Percentiles rank a stretch among this genome's conserved stretches.
Conservation (phyloP, 2,113 vertebrate species). For the Sula dactylatra region DNA sequence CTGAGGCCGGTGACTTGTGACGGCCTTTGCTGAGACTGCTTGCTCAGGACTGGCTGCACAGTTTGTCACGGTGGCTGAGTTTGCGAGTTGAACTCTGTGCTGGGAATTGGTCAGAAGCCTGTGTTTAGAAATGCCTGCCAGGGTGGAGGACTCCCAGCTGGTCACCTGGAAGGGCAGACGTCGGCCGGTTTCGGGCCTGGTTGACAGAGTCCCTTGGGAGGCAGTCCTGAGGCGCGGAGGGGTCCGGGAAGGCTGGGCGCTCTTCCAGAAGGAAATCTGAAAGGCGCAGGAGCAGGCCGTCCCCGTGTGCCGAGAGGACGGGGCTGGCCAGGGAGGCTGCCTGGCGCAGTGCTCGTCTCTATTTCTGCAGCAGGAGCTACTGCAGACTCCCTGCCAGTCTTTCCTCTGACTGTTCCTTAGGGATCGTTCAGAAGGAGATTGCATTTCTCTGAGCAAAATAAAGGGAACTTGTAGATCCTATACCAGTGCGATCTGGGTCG, state of each 20-base stretch:
- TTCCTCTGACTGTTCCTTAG: not conserved
- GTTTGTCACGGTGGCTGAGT: not conserved
- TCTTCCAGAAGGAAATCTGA: not conserved
- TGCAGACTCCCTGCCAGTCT: not conserved
- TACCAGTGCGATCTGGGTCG: not conserved
- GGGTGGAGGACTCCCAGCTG: not conserved
- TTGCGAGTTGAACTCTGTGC: not conserved
- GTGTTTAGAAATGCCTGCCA: not conserved
- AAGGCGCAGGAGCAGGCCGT: fast-evolving
- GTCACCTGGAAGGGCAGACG: not conserved
- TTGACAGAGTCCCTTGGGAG: not conserved
- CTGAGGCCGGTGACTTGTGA: not conserved
- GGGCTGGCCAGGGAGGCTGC: not conserved
- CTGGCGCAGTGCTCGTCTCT: fast-evolving
- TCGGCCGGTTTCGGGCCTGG: not conserved
- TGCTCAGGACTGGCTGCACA: too few species aligned
- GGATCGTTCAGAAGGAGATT: not conserved
- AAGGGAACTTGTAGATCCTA: not conserved
- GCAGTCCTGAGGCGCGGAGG: not conserved
- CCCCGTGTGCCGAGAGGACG: not conserved
- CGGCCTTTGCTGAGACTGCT: not conserved
- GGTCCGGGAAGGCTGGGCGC: not conserved
- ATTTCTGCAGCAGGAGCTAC: not conserved
- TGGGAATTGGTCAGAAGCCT: not conserved
- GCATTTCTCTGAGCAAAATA: not conserved